Conservation (phyloP, 2,888 invertebrate species). For the Hermaeophaga mercurialis region DNA sequence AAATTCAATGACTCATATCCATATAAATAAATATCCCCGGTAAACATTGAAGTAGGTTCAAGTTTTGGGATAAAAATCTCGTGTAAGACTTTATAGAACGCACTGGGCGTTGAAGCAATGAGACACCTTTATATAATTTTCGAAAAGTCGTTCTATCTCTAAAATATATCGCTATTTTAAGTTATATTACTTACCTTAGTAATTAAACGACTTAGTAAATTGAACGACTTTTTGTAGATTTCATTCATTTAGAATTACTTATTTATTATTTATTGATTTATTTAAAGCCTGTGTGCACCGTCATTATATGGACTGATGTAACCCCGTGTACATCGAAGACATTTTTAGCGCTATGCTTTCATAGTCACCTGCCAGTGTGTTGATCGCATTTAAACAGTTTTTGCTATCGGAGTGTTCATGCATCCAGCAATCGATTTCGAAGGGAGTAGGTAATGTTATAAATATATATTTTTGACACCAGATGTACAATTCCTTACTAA, state of each 20-base stretch:
- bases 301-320: conserved; percentile 29
- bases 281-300: conserved; percentile 15
- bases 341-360: conserved; percentile 41
- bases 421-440: conserved; percentile 43
- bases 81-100: conserved; percentile 34
- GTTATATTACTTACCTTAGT: too few species aligned
- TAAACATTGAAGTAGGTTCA: conserved; percentile 26
- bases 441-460: conserved; percentile 47
- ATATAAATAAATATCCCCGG: conserved; percentile 6
- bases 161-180: conserved; percentile 13
- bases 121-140: conserved; percentile 22
- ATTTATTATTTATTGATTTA: too few species aligned
- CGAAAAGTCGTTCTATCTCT: conserved; percentile 21
- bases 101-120: conserved; percentile 18
- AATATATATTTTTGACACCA: conserved; percentile 45
- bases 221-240: conserved; percentile 23
- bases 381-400: conserved; percentile 56
- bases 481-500: conserved; percentile 52
- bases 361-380: conserved; percentile 55
- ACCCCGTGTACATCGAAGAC: conserved; percentile 27
- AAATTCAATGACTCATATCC: conserved; percentile 9
- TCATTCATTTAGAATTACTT: conserved; percentile 18
- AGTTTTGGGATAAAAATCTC: conserved; percentile 33
- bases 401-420: conserved; percentile 57
- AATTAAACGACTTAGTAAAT: conserved; percentile 15